phyloP scores from a whole-genome alignment of 2,113 vertebrate genomes.

The Chaenogobius annularis region DNA sequence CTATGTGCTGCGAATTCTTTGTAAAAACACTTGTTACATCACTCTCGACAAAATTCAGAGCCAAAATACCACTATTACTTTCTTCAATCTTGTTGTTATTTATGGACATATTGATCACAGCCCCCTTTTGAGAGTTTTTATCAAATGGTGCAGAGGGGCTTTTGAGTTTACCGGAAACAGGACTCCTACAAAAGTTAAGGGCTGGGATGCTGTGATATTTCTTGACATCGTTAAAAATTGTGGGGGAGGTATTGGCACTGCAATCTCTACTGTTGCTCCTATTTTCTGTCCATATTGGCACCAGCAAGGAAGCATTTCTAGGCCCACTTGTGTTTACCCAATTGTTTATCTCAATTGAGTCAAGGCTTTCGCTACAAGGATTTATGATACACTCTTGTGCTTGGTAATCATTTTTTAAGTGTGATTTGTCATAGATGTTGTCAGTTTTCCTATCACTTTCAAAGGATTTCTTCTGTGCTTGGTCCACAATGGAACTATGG shows the following conservation, averaged over 20 bases:
- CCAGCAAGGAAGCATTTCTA: slow-evolving; percentile 15
- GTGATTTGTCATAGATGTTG: slow-evolving; percentile 1
- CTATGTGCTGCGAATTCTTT: slow-evolving; percentile 60
- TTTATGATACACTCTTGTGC: not conserved
- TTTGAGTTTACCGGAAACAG: slow-evolving; percentile 57
- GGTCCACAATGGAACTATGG: slow-evolving; percentile 7
- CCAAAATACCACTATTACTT: not conserved
- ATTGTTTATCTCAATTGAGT: slow-evolving; percentile 29
- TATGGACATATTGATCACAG: slow-evolving; percentile 16
- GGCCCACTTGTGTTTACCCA: slow-evolving; percentile 26
- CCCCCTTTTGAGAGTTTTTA: slow-evolving; percentile 9
- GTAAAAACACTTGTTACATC: not conserved
- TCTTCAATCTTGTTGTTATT: slow-evolving; percentile 18
- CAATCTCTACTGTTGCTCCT: not conserved
- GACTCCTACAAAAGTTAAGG: slow-evolving; percentile 67
- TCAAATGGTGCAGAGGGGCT: not conserved
- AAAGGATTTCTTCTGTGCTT: slow-evolving; percentile 22
- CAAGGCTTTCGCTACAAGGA: not conserved
- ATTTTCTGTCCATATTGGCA: not conserved
- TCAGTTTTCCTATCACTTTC: slow-evolving; percentile 18
- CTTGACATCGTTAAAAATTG: slow-evolving; percentile 11
- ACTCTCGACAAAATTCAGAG: not conserved
- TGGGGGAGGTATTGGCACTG: not conserved
- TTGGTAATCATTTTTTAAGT: slow-evolving; percentile 5
- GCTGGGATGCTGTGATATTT: slow-evolving; percentile 59